Conservation (phyloP, 2,113 vertebrate species). For the Campylorhamphus procurvoides region DNA sequence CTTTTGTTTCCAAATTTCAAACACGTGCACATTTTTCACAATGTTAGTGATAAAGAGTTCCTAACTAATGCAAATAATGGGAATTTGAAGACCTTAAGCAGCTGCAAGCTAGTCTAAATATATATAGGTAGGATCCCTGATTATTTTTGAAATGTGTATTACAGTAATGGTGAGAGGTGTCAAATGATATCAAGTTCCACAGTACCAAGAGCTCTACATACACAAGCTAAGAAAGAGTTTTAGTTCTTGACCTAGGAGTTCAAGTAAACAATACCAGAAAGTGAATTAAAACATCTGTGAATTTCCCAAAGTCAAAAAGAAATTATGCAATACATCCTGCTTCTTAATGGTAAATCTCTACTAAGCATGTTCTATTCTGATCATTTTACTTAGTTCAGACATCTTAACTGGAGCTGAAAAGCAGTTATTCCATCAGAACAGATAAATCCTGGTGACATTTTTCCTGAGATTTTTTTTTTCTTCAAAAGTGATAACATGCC, state of each 20-base stretch:
- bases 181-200: background rate
- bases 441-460: background rate
- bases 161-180: background rate
- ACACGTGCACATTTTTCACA: background rate
- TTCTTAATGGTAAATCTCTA: background rate
- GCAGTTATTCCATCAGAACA: background rate
- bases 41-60: background rate
- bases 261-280: background rate
- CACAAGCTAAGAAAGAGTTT: background rate
- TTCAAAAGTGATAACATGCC: background rate
- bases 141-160: background rate
- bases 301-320: background rate
- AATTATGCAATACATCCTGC: background rate
- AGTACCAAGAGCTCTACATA: background rate
- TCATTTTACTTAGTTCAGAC: background rate
- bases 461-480: background rate
- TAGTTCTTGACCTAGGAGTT: background rate
- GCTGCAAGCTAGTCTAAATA: background rate
- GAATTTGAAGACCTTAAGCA: background rate
- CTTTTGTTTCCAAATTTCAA: background rate
- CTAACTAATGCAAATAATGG: background rate
- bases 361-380: background rate
- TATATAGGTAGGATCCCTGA: background rate
- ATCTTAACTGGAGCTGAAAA: background rate
- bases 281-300: background rate